phyloP scores from a whole-genome alignment of 2,113 vertebrate species.

The Cryptomyrus ogoouensis region DNA sequence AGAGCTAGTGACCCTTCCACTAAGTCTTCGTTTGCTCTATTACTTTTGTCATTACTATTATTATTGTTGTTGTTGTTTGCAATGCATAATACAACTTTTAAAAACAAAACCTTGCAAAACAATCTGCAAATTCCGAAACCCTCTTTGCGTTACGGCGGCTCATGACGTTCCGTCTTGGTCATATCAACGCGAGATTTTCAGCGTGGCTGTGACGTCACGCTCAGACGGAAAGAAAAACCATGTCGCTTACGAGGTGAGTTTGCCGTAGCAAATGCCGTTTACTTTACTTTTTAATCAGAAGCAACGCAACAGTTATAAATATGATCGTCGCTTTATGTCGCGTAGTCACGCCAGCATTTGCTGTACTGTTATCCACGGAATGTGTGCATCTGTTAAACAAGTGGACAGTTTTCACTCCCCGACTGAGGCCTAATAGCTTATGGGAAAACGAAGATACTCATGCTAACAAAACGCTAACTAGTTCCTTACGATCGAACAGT shows the following conservation, averaged over 20 bases:
- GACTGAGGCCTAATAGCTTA: background rate
- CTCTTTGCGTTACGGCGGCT: background rate
- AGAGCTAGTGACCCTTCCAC: background rate
- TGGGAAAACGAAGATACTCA: background rate
- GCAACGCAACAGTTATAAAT: background rate
- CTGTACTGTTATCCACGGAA: background rate
- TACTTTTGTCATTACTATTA: background rate
- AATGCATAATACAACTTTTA: background rate
- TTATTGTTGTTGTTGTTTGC: background rate
- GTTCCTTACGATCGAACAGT: background rate
- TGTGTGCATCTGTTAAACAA: background rate
- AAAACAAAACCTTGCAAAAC: background rate
- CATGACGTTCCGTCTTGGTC: background rate
- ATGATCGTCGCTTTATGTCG: background rate
- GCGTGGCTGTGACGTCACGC: background rate
- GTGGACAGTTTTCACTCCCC: background rate
- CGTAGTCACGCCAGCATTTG: background rate
- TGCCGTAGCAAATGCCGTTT: background rate
- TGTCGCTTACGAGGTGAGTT: slow-evolving; percentile 69
- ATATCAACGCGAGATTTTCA: background rate
- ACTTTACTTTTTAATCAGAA: background rate
- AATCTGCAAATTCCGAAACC: background rate
- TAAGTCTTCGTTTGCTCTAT: background rate
- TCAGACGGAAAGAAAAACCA: slow-evolving; percentile 46
- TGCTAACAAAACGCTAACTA: background rate